Conservation (phyloP, 1,140 invertebrate genomes). For the Sesamia nonagrioides region DNA sequence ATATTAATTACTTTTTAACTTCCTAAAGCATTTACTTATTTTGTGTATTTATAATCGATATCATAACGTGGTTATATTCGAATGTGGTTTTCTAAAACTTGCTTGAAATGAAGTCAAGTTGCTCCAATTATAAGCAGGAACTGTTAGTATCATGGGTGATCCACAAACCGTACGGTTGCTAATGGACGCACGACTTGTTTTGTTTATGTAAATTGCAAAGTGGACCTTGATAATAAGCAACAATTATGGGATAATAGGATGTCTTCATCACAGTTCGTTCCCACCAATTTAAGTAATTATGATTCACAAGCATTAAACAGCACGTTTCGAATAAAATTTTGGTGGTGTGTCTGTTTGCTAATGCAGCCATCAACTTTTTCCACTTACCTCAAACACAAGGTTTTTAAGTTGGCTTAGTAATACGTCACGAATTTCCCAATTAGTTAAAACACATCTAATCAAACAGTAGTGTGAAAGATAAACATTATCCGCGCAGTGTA, state of each 20-base stretch:
- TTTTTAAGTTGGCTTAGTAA: not conserved
- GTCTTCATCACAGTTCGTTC: conserved; percentile 18
- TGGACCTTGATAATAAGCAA: conserved; percentile 26
- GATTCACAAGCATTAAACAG: not conserved
- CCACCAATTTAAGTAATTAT: not conserved
- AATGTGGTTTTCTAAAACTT: not conserved
- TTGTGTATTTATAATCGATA: not conserved
- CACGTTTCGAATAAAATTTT: not conserved
- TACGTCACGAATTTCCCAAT: conserved; percentile 31
- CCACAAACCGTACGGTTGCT: conserved; percentile 25
- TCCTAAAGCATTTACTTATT: too few species aligned
- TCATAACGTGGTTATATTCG: not conserved
- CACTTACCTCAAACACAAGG: not conserved
- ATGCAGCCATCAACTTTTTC: not conserved
- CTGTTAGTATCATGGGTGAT: conserved; percentile 12
- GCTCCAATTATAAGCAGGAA: conserved; percentile 8
- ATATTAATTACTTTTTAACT: not conserved
- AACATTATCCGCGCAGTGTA: conserved; percentile 56
- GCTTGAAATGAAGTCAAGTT: not conserved
- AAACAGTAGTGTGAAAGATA: conserved; percentile 53
- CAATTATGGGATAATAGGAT: conserved; percentile 16
- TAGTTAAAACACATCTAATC: conserved; percentile 30
- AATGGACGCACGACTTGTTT: conserved; percentile 37
- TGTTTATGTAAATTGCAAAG: conserved; percentile 31
- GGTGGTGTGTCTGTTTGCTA: not conserved